Conservation (phyloP, 92 coral and sea anemone genomes). For the Phymanthus crucifer region DNA sequence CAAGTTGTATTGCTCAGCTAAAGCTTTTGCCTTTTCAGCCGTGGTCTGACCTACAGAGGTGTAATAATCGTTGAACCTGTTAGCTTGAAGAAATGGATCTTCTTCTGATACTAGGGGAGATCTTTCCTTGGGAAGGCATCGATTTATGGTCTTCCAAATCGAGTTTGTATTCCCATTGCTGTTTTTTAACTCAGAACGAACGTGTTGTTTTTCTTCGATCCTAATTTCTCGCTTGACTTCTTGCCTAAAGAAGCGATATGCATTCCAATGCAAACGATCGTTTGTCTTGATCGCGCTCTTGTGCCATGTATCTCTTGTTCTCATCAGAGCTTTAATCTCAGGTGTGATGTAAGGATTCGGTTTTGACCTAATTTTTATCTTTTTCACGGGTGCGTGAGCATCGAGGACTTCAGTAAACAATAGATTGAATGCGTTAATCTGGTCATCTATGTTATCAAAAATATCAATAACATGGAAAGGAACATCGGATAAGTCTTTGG, state of each 20-base stretch:
- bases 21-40: slow-evolving; percentile 24
- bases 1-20: slow-evolving; percentile 17
- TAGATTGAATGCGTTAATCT: slow-evolving; percentile 45
- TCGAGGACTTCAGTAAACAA: slow-evolving; percentile 44
- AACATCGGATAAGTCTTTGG: slow-evolving; percentile 29
- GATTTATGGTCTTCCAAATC: slow-evolving; percentile 46
- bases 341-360: slow-evolving; percentile 44
- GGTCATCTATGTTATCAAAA: slow-evolving; percentile 59
- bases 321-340: slow-evolving; percentile 38
- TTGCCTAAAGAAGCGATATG: slow-evolving; percentile 21
- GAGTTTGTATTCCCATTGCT: slow-evolving; percentile 41
- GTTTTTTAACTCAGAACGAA: slow-evolving; percentile 10
- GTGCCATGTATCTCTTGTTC: slow-evolving; percentile 36
- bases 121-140: slow-evolving; percentile 43
- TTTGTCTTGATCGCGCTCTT: slow-evolving; percentile 33
- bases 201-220: slow-evolving; percentile 42
- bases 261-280: slow-evolving; percentile 44
- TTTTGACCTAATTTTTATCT: slow-evolving; percentile 28
- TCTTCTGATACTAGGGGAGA: slow-evolving; percentile 2
- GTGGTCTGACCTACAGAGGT: slow-evolving; percentile 29
- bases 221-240: slow-evolving; percentile 24
- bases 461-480: slow-evolving; percentile 51
- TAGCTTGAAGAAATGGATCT: slow-evolving; percentile 28
- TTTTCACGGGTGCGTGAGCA: slow-evolving; percentile 36
- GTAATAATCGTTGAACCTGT: slow-evolving; percentile 37